phyloP scores from a whole-genome alignment of 1,140 invertebrate genomes.

The Lepidurus packardi region DNA sequence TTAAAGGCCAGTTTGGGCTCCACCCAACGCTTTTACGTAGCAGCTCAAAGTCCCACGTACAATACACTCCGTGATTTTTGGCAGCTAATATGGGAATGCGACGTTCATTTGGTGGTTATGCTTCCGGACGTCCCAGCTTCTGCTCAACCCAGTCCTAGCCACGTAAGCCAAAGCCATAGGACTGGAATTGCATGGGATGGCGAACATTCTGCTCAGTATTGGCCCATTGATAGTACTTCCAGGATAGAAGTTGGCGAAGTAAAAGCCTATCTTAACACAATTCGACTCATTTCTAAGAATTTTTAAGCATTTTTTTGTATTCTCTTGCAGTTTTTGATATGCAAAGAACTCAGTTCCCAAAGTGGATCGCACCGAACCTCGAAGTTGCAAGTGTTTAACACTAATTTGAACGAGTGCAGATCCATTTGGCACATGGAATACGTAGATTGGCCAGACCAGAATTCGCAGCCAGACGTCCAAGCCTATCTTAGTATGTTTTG shows the following conservation, averaged over 20 bases:
- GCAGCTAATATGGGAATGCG: conserved; percentile 81
- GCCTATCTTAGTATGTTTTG: conserved; percentile 58
- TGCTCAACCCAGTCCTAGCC: conserved; percentile 35
- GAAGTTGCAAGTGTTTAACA: conserved; percentile 53
- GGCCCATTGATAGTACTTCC: neutral
- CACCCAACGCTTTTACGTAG: conserved; percentile 74
- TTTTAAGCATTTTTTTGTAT: neutral
- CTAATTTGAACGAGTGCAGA: conserved; percentile 51
- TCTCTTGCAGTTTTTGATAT: neutral
- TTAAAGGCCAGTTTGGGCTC: conserved; percentile 60
- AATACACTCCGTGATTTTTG: conserved; percentile 62
- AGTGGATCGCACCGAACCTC: conserved; percentile 56
- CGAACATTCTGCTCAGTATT: neutral
- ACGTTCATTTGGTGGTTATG: conserved; percentile 70
- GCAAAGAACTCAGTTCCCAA: conserved; percentile 44
- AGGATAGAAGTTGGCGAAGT: conserved; percentile 10
- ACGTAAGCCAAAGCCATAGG: neutral
- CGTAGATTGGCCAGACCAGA: conserved; percentile 66
- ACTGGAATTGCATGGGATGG: neutral
- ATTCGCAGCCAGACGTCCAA: conserved; percentile 57
- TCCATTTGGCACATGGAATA: conserved; percentile 77
- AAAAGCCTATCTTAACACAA: neutral
- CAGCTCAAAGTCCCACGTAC: conserved; percentile 65
- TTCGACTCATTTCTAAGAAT: neutral
- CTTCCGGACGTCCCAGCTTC: conserved; percentile 54